Percentiles rank a stretch among this genome's conserved stretches.
Conservation (phyloP, 2,797 vertebrate species). For the Pelochelys cantorii region DNA sequence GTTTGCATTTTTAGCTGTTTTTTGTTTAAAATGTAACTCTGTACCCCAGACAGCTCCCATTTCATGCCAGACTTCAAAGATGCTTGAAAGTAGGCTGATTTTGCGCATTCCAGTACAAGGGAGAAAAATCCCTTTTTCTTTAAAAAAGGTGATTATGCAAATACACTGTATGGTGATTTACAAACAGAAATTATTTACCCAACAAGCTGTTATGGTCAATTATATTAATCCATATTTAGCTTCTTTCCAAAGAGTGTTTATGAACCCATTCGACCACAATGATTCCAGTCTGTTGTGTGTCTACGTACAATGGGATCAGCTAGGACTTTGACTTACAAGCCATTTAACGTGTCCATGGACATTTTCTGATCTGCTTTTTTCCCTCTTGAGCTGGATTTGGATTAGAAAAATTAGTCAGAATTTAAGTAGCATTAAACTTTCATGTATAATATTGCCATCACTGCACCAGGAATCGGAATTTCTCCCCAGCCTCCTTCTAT, state of each 20-base stretch:
- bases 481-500: neutral
- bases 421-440: neutral
- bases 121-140: neutral
- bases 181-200: neutral
- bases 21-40: constrained; percentile 7
- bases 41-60: constrained; percentile 32
- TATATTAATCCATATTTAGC: neutral
- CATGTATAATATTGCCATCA: neutral
- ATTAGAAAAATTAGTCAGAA: neutral
- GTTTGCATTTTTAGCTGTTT: neutral
- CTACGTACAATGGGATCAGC: neutral
- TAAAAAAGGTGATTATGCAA: neutral
- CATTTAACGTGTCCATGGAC: neutral
- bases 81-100: constrained; percentile 26
- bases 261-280: neutral
- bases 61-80: constrained; percentile 24
- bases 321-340: neutral
- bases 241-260: neutral
- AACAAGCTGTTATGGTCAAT: neutral
- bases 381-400: neutral
- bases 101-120: neutral
- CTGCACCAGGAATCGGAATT: neutral
- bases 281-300: neutral
- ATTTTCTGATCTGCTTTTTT: neutral
- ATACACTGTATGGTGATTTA: neutral